These are phyloP conservation scores for Chloromyia formosa DNA, from an alignment of 2,888 invertebrate genomes.

Conservation along the genomic window DNA sequence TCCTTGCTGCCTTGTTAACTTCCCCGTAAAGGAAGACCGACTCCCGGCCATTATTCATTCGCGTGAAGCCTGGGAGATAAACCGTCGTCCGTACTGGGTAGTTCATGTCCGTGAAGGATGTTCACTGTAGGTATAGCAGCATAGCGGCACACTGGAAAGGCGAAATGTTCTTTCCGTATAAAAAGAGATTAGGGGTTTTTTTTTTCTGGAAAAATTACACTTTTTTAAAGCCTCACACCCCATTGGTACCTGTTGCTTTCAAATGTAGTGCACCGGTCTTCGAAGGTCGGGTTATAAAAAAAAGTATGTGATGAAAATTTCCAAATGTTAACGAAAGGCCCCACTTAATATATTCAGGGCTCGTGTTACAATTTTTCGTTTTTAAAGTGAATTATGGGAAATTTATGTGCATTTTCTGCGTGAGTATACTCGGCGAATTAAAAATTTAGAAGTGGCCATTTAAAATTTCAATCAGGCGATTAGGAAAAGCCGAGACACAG, in stretches of 20 bases:
- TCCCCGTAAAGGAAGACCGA: neutral
- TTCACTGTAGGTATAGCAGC: neutral
- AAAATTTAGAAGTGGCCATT: conserved; percentile 20
- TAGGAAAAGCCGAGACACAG: too few relatives aligned
- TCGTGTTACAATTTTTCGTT: conserved; percentile 12
- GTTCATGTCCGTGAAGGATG: conserved; percentile 13
- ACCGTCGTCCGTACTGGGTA: neutral
- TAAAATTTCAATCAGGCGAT: neutral
- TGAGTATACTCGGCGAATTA: neutral
- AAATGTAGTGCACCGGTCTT: neutral
- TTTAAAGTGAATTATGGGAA: conserved; percentile 26
- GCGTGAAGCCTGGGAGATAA: neutral
- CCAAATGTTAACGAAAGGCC: neutral
- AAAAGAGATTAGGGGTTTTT: neutral
- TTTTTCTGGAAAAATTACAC: conserved; percentile 8
- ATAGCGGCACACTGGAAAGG: too few relatives aligned
- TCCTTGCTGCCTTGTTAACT: too few relatives aligned
- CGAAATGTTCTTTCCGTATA: neutral
- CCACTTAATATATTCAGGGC: conserved; percentile 8
- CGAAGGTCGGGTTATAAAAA: neutral
- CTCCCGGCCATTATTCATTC: neutral
- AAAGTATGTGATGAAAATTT: conserved; percentile 21
- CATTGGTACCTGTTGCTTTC: conserved; percentile 15
- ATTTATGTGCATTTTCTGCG: conserved; percentile 28
- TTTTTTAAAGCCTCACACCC: conserved; percentile 16